These are phyloP conservation scores for Oryzias javanicus DNA, from an alignment of 2,113 vertebrate species.

Conservation along the genomic window DNA sequence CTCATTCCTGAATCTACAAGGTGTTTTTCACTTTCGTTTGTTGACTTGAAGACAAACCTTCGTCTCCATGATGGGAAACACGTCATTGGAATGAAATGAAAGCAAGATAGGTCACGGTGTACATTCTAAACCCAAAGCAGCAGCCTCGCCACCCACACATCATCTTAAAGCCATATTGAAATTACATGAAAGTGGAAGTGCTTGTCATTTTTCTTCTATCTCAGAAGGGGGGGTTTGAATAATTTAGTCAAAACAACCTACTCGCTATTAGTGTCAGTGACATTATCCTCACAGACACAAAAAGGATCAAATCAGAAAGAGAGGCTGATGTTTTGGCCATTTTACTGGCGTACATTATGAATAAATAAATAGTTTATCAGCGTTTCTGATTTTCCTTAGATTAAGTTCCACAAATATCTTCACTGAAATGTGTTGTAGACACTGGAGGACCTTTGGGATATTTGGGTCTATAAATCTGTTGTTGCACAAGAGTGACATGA, in stretches of 20 bases:
- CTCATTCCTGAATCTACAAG: conserved; percentile 1
- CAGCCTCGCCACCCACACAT: conserved; percentile 73
- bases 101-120: conserved; percentile 68
- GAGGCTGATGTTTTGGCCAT: not conserved
- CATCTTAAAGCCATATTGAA: conserved; percentile 72
- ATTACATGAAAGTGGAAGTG: conserved; percentile 65
- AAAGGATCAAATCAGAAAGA: conserved; percentile 22
- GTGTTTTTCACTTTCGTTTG: conserved; percentile 10
- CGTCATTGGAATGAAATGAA: conserved; percentile 70
- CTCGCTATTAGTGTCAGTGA: conserved; percentile 45
- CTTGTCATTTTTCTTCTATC: conserved; percentile 55
- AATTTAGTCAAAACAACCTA: conserved; percentile 57
- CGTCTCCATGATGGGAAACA: conserved; percentile 28
- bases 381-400: too few species aligned
- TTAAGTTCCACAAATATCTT: too few species aligned
- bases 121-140: conserved; percentile 66
- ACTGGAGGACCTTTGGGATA: not conserved
- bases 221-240: conserved; percentile 42
- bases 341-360: conserved; percentile 1
- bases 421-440: too few species aligned
- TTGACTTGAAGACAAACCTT: conserved; percentile 27
- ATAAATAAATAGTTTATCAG: too few species aligned
- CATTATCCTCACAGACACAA: conserved; percentile 24
- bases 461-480: not conserved
- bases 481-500: too few species aligned